Conservation (phyloP, 1,140 invertebrate species). For the Octopus bimaculoides region DNA sequence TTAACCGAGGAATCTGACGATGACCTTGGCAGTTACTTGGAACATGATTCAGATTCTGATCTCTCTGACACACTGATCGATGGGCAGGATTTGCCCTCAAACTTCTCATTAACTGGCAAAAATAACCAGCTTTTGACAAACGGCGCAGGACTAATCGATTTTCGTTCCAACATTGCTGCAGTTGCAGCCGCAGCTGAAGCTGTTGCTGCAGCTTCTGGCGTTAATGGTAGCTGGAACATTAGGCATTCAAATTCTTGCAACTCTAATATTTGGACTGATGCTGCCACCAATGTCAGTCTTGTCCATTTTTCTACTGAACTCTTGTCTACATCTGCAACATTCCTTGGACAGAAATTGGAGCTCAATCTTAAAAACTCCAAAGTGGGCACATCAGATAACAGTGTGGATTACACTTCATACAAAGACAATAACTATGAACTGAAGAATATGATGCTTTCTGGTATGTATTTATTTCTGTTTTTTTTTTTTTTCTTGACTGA, state of each 20-base stretch:
- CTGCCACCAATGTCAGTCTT: slow-evolving; percentile 34
- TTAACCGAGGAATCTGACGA: slow-evolving; percentile 50
- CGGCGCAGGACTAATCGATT: neutral
- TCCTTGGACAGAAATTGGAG: slow-evolving; percentile 43
- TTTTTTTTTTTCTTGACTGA: neutral
- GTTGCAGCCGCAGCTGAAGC: neutral
- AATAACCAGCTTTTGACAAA: slow-evolving; percentile 6
- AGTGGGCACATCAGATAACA: neutral
- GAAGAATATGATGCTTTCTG: neutral
- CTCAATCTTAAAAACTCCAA: slow-evolving; percentile 26
- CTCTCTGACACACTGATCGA: slow-evolving; percentile 43
- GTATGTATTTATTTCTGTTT: neutral
- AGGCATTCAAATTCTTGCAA: neutral
- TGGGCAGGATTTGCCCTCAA: slow-evolving; percentile 36
- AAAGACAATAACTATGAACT: neutral
- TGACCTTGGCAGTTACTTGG: slow-evolving; percentile 45
- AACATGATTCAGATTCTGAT: slow-evolving; percentile 48
- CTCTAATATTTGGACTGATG: slow-evolving; percentile 27
- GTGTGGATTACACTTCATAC: neutral
- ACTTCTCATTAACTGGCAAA: slow-evolving; percentile 16
- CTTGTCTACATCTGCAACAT: slow-evolving; percentile 44
- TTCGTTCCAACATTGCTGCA: neutral
- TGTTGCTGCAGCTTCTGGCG: neutral
- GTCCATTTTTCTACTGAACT: slow-evolving; percentile 47
- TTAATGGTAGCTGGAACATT: neutral